Percentiles rank a stretch among this genome's conserved stretches.
phyloP scores from a whole-genome alignment of 2,113 vertebrate genomes.

The Lagenorhynchus albirostris region DNA sequence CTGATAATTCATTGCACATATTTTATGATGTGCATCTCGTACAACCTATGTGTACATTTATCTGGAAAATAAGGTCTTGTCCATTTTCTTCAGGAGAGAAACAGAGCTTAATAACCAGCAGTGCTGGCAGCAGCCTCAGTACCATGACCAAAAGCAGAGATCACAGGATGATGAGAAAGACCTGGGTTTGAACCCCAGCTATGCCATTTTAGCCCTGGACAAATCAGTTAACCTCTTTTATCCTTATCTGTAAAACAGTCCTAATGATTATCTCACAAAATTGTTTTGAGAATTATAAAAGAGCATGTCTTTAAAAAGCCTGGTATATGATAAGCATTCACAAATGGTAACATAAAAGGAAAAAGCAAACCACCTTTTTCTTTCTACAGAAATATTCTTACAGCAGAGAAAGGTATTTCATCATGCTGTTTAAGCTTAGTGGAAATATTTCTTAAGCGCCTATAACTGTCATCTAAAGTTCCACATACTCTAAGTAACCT shows the following conservation, averaged over 20 bases:
- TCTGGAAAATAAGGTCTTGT: neutral
- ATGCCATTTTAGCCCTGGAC: neutral
- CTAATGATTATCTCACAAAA: neutral
- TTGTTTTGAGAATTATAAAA: slow-evolving; percentile 16
- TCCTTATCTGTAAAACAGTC: neutral
- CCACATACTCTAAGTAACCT: neutral
- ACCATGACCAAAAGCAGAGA: neutral
- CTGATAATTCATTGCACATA: neutral
- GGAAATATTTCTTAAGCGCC: neutral
- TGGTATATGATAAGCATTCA: neutral
- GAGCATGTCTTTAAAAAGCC: neutral
- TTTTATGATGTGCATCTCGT: neutral
- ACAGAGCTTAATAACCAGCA: neutral
- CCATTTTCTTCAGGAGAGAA: neutral
- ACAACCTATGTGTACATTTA: neutral
- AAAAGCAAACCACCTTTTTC: neutral
- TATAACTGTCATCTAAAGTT: neutral
- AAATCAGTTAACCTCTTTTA: neutral
- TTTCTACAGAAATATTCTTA: slow-evolving; percentile 34
- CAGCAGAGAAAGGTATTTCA: neutral
- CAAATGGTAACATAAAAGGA: neutral
- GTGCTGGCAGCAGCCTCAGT: neutral
- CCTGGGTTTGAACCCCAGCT: neutral
- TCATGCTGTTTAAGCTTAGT: neutral
- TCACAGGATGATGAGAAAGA: neutral